Evolutionary conservation across 1,140 invertebrate genomes (phyloP).

Genomic region (Trinorchestia longiramus): DNA sequence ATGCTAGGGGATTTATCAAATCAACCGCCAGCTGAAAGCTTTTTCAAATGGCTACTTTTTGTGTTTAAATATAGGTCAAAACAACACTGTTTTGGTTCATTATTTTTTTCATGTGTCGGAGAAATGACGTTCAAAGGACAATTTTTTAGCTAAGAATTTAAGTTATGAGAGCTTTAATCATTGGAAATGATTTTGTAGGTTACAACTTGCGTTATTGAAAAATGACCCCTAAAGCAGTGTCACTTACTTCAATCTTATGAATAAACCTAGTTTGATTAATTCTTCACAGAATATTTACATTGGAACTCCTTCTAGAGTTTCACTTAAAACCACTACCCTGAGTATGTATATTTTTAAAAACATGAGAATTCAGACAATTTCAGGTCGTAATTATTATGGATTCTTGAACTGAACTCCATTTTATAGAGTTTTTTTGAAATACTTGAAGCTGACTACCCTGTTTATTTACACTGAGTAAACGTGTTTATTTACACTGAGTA

Average conservation of each 20-base stretch:
- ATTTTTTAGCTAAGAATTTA: background rate
- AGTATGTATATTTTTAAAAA: too few species aligned
- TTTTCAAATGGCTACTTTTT: background rate
- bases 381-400: too few species aligned
- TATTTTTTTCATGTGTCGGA: background rate
- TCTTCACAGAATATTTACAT: background rate
- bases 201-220: background rate
- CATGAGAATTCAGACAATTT: too few species aligned
- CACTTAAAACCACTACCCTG: too few species aligned
- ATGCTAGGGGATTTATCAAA: background rate
- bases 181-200: background rate
- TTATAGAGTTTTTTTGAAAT: too few species aligned
- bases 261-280: background rate
- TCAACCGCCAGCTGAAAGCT: background rate
- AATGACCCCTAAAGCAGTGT: background rate
- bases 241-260: background rate
- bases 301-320: background rate
- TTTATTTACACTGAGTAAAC: too few species aligned
- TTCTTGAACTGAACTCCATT: too few species aligned
- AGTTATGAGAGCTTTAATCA: background rate
- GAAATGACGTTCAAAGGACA: background rate
- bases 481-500: too few species aligned
- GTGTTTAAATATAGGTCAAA: background rate
- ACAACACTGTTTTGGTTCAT: background rate
- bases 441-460: too few species aligned